phyloP scores from a whole-genome alignment of 2,888 invertebrate genomes.

The Volucella zonaria region DNA sequence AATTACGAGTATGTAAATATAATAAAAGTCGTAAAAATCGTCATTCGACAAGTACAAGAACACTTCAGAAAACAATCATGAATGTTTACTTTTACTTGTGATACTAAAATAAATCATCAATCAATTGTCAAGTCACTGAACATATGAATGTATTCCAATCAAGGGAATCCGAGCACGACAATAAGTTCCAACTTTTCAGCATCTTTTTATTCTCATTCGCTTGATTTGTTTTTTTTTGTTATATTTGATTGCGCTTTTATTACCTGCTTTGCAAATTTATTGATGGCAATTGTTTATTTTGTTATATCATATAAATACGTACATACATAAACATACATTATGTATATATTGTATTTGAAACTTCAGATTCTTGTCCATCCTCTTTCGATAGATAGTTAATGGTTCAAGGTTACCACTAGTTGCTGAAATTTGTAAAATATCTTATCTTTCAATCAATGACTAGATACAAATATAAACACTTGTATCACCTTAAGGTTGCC shows the following conservation, averaged over 20 bases:
- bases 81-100: conserved; percentile 8
- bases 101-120: conserved; percentile 27
- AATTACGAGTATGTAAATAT: too few relatives aligned
- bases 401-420: conserved; percentile 6
- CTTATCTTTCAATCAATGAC: conserved; percentile 12
- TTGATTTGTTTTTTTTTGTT: neutral
- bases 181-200: neutral
- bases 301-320: conserved; percentile 4
- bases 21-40: neutral
- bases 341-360: too few relatives aligned
- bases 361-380: neutral
- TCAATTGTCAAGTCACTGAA: conserved; percentile 19
- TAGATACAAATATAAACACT: conserved; percentile 7
- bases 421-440: neutral
- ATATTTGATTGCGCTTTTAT: conserved; percentile 35
- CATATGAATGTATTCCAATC: conserved; percentile 18
- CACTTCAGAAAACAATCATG: neutral
- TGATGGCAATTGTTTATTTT: conserved; percentile 6
- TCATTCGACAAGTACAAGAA: neutral
- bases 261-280: conserved; percentile 38
- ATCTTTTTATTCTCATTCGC: neutral
- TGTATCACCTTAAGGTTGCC: neutral
- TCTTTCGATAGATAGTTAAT: neutral
- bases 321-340: too few relatives aligned
- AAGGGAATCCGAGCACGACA: neutral